These are phyloP conservation scores for Camponotus fellah DNA, from an alignment of 2,888 invertebrate species.

Conservation along the genomic window DNA sequence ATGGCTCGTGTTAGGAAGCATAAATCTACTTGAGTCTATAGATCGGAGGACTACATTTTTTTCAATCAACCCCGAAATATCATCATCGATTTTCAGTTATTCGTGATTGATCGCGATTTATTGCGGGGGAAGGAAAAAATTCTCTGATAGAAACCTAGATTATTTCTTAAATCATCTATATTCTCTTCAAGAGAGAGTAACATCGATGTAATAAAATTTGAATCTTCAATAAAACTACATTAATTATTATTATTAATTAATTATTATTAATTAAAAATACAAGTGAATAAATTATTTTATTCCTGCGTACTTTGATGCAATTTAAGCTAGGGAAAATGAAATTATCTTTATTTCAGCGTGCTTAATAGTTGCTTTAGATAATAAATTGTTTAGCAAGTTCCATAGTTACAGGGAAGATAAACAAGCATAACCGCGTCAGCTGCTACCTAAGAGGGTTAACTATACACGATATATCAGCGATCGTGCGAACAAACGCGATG, in stretches of 20 bases:
- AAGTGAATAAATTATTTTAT: not conserved
- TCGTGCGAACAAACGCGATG: constrained; percentile 33
- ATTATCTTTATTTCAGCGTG: not conserved
- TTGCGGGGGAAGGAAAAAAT: not conserved
- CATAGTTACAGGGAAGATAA: not conserved
- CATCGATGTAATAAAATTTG: not conserved
- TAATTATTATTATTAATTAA: not conserved
- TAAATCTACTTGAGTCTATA: constrained; percentile 28
- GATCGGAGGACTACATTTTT: not conserved
- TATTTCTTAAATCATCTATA: not conserved
- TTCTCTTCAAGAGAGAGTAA: not conserved
- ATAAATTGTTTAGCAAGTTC: constrained; percentile 13
- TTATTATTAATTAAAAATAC: not conserved
- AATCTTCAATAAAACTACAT: not conserved
- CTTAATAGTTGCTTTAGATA: not conserved
- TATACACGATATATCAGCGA: constrained; percentile 39
- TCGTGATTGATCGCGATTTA: not conserved
- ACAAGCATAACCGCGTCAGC: not conserved
- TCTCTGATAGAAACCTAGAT: not conserved
- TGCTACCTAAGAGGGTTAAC: constrained; percentile 12
- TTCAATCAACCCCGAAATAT: not conserved
- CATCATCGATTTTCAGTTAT: not conserved
- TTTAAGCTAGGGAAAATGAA: not conserved
- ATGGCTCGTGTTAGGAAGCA: not conserved
- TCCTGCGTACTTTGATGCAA: not conserved